These are phyloP conservation scores for Xanthia togata DNA, from an alignment of 2,888 invertebrate species.

Conservation along the genomic window DNA sequence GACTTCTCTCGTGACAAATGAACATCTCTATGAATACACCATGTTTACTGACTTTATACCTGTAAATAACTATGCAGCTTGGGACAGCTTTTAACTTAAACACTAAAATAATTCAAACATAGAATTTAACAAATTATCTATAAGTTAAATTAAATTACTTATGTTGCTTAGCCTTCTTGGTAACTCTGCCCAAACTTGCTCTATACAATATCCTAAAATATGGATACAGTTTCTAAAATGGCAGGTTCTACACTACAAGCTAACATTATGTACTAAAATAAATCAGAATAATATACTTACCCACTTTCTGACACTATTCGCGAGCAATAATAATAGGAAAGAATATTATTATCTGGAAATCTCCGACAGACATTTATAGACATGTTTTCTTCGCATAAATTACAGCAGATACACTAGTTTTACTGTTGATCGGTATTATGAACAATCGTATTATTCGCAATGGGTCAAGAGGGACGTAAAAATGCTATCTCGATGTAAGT, in stretches of 20 bases:
- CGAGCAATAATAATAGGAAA: neutral
- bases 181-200: no score
- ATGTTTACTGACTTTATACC: constrained; percentile 6
- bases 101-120: neutral
- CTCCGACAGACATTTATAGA: constrained; percentile 33
- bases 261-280: neutral
- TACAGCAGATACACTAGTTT: constrained; percentile 21
- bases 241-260: neutral
- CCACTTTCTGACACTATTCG: no score
- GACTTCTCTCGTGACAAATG: constrained; percentile 43
- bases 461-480: constrained; percentile 54
- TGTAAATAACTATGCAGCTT: neutral
- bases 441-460: constrained; percentile 38
- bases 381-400: constrained; percentile 52
- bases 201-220: no score
- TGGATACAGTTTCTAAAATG: no score
- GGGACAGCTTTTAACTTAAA: neutral
- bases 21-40: constrained; percentile 34
- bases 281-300: no score
- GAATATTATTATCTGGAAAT: constrained; percentile 31
- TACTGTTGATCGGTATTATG: constrained; percentile 34
- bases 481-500: constrained; percentile 75
- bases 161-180: neutral
- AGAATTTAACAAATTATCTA: neutral
- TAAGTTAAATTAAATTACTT: neutral